Evolutionary conservation across 2,113 vertebrate genomes (phyloP).

Genomic region (Ariopsis seemanni): DNA sequence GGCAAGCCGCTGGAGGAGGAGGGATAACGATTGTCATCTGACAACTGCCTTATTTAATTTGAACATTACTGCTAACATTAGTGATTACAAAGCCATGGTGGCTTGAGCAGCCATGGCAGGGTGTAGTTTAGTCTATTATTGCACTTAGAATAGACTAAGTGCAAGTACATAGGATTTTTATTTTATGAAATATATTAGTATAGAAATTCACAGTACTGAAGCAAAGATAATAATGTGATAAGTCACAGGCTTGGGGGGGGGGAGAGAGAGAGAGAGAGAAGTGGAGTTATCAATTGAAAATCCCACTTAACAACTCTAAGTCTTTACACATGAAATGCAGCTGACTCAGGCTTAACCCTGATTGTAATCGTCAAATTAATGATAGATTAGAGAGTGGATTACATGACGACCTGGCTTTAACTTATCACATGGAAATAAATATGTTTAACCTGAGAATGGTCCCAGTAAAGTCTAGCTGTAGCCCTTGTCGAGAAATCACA

Average conservation of each 20-base stretch:
- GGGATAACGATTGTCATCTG: slow-evolving; percentile 68
- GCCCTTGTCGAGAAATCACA: slow-evolving; percentile 13
- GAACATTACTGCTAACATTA: slow-evolving; percentile 39
- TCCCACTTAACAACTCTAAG: slow-evolving; percentile 39
- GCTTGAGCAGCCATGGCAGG: not conserved
- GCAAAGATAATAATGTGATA: slow-evolving; percentile 34
- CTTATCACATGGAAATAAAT: slow-evolving; percentile 20
- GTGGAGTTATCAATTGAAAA: slow-evolving; percentile 8
- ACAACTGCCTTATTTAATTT: slow-evolving; percentile 50
- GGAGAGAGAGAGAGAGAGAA: not conserved
- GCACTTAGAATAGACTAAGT: not conserved
- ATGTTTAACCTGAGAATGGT: slow-evolving; percentile 38
- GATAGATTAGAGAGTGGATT: slow-evolving; percentile 37
- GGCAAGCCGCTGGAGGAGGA: slow-evolving; percentile 74
- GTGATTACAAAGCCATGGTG: slow-evolving; percentile 30
- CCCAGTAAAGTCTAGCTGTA: not conserved
- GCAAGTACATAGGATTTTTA: not conserved
- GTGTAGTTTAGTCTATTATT: not conserved
- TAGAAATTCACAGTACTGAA: slow-evolving; percentile 11
- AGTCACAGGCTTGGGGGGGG: not conserved
- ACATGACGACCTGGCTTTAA: slow-evolving; percentile 30
- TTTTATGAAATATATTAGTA: not conserved
- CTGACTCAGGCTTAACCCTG: slow-evolving; percentile 34
- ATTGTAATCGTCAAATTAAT: slow-evolving; percentile 49
- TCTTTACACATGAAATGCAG: slow-evolving; percentile 21